A percentile compares a stretch with the other conserved stretches of the same genome.
phyloP scores from a whole-genome alignment of 2,113 vertebrate genomes.

The Isurus oxyrinchus region DNA sequence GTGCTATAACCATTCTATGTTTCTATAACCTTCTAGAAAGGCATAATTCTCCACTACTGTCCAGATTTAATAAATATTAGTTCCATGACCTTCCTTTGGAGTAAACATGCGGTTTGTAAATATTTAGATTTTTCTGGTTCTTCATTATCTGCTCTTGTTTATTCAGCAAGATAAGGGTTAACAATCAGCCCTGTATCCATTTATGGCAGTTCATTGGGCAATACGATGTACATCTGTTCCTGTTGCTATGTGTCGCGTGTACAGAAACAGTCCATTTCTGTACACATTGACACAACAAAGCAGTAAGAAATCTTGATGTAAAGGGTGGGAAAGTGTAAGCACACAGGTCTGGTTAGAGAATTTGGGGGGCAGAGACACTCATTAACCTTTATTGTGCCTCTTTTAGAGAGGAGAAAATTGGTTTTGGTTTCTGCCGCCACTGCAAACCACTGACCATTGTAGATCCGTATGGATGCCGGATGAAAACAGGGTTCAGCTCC shows the following conservation, averaged over 20 bases:
- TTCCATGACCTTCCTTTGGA: background rate
- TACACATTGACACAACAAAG: background rate
- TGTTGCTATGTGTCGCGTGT: background rate
- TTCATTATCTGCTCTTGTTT: background rate
- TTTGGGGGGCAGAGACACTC: background rate
- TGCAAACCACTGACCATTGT: background rate
- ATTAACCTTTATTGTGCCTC: background rate
- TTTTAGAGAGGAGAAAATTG: background rate
- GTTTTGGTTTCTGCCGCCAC: background rate
- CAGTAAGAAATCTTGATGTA: background rate
- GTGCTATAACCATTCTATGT: background rate
- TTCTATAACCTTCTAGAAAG: background rate
- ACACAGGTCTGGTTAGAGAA: background rate
- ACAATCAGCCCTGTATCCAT: background rate
- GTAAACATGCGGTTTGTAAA: background rate
- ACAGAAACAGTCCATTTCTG: background rate
- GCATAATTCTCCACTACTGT: background rate
- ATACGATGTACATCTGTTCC: background rate
- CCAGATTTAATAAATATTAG: background rate
- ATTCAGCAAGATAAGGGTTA: background rate
- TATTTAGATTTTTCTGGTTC: background rate
- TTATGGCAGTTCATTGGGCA: background rate
- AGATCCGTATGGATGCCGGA: background rate
- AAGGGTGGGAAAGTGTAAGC: background rate
- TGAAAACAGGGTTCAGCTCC: background rate